Evolutionary conservation across 2,113 vertebrate genomes (phyloP).

Genomic region (Embiotoca jacksoni): DNA sequence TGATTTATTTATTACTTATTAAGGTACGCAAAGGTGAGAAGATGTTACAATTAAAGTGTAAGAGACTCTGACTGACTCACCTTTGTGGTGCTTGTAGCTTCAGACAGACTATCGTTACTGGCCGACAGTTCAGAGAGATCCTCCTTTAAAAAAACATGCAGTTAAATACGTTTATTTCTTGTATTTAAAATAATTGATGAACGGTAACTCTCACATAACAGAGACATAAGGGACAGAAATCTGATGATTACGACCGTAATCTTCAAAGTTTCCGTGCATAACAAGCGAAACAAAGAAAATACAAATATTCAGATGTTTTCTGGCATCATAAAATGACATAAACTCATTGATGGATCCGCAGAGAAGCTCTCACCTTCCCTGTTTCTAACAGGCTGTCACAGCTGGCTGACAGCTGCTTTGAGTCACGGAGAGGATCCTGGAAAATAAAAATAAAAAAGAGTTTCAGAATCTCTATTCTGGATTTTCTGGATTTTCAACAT

Average conservation of each 20-base stretch:
- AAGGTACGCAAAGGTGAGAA: neutral
- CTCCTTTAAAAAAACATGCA: conserved; percentile 43
- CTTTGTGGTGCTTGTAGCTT: conserved; percentile 44
- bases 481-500: neutral
- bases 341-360: too few relatives aligned
- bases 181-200: too few relatives aligned
- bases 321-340: too few relatives aligned
- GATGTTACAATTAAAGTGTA: neutral
- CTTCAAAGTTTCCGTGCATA: too few relatives aligned
- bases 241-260: too few relatives aligned
- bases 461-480: neutral
- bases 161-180: too few relatives aligned
- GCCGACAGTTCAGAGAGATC: conserved; percentile 32
- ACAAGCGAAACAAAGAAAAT: too few relatives aligned
- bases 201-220: too few relatives aligned
- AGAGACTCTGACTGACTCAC: conserved; percentile 34
- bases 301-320: too few relatives aligned
- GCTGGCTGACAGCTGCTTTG: conserved; percentile 37
- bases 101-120: conserved; percentile 49
- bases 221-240: too few relatives aligned
- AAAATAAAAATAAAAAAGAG: neutral
- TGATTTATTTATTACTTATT: neutral
- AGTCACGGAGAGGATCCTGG: conserved; percentile 73
- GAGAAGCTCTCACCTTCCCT: conserved; percentile 27
- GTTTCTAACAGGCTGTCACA: conserved; percentile 60